These are phyloP conservation scores for Oncorhynchus masou DNA, from an alignment of 2,113 vertebrate species.

Conservation along the genomic window DNA sequence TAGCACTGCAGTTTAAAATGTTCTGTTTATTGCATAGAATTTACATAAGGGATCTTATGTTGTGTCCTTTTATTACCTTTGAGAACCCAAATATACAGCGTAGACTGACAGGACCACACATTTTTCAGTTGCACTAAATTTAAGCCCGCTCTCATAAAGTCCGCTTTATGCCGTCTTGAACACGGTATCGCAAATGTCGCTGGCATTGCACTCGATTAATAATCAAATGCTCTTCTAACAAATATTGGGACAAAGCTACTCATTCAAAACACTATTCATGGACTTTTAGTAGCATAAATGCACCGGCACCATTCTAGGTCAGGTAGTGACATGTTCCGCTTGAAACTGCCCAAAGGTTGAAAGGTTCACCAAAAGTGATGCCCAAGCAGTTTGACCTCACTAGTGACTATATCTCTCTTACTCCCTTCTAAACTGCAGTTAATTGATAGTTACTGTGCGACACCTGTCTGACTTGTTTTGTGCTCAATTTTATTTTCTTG, in stretches of 20 bases:
- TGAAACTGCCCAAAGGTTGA: not conserved
- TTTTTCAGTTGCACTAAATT: too few species aligned
- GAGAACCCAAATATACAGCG: not conserved
- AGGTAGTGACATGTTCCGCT: not conserved
- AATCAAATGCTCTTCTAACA: not conserved
- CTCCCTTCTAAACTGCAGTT: not conserved
- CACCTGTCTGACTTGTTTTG: slow-evolving; percentile 68
- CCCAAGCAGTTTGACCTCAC: too few species aligned
- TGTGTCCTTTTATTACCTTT: not conserved
- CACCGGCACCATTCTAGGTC: too few species aligned
- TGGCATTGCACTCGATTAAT: too few species aligned
- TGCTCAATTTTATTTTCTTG: slow-evolving; percentile 61
- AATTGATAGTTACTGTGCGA: slow-evolving; percentile 8
- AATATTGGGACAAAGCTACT: too few species aligned
- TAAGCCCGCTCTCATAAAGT: too few species aligned
- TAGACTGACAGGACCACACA: not conserved
- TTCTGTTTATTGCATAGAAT: slow-evolving; percentile 7
- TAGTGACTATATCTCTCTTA: too few species aligned
- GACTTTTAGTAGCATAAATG: too few species aligned
- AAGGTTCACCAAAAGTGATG: too few species aligned
- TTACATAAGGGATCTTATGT: slow-evolving; percentile 19
- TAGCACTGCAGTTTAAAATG: slow-evolving; percentile 10
- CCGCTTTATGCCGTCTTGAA: too few species aligned
- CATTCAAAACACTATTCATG: too few species aligned
- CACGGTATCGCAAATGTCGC: too few species aligned